These are phyloP conservation scores for Hypomecis atomaria DNA, from an alignment of 2,888 invertebrate genomes.

Conservation along the genomic window DNA sequence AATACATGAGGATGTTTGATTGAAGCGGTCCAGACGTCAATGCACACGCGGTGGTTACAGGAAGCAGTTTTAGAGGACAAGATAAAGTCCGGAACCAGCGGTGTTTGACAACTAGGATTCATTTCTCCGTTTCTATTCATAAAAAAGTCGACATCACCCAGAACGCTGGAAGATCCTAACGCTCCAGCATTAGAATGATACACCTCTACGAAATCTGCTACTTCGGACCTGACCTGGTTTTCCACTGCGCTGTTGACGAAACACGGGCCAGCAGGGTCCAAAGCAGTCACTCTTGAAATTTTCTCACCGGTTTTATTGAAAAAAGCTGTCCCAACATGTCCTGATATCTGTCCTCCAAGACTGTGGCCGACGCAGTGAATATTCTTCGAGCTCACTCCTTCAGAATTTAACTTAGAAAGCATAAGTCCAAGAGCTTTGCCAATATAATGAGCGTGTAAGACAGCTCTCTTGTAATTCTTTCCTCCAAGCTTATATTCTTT, in stretches of 20 bases:
- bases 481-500: slow-evolving; percentile 54
- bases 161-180: slow-evolving; percentile 74
- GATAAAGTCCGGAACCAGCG: slow-evolving; percentile 66
- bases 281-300: slow-evolving; percentile 67
- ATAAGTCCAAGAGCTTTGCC: slow-evolving; percentile 68
- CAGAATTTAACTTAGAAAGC: slow-evolving; percentile 55
- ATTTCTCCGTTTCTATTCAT: slow-evolving; percentile 84
- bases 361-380: slow-evolving; percentile 78
- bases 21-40: slow-evolving; percentile 67
- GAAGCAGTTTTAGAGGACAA: slow-evolving; percentile 71
- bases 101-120: slow-evolving; percentile 83
- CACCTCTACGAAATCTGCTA: slow-evolving; percentile 85
- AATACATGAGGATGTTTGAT: slow-evolving; percentile 64
- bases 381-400: slow-evolving; percentile 62
- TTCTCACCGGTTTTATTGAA: slow-evolving; percentile 58
- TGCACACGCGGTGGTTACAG: slow-evolving; percentile 72
- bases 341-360: slow-evolving; percentile 72
- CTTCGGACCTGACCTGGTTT: slow-evolving; percentile 79
- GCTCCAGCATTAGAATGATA: slow-evolving; percentile 86
- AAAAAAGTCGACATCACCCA: slow-evolving; percentile 85
- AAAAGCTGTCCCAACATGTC: slow-evolving; percentile 65
- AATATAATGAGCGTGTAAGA: slow-evolving; percentile 71
- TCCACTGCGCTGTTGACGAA: slow-evolving; percentile 68
- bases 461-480: slow-evolving; percentile 73
- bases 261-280: slow-evolving; percentile 80